Base-by-base conservation (phyloP, 2,888 invertebrate species). In the Lordiphosa fenestrarum region DNA sequence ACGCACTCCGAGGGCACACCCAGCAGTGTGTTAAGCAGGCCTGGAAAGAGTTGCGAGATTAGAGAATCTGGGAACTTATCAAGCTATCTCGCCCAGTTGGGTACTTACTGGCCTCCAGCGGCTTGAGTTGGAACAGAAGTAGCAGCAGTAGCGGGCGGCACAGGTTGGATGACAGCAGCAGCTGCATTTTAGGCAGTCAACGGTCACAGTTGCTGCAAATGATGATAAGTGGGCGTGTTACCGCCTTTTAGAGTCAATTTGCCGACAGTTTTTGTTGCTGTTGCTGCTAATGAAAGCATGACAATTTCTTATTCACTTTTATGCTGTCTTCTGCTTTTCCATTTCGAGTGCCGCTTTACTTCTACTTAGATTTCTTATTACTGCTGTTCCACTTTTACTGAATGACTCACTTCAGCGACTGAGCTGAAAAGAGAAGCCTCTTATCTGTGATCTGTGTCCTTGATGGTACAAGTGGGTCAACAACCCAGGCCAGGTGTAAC, bases 1-100 rank as follows among this genome's bases (percentile, higher is more conserved):
- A 87, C 74, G 68, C 90, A 90, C 63, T 89, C 89, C 0, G 86
- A 72, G 1, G 90, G 90, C 44, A 89, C 85, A 23, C 90, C 90
- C 48, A 90, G 70, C 47, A 90, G 69, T 3, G 87, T 86, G 50
- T 90, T 89, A 2, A 90, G 70, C 40, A 90, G 83, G 50, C 84
- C 90, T 90, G 33, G 19, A 1, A 15, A 15, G 2, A 19, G 19
- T 19, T 2, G 3, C 4, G 4, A 19, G 19, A 19, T 19, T 19
- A 3, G 19, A 19, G 19, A 19, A 19, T 19, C 19, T 19, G 3
- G 4, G 2, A 19, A 19, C 0, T 19, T 19, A 19, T 19, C 3
- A 2, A 19, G 3, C n/a, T 19, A 15, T 1, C 19, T 19, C 19
- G 2, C 3, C 2, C 2, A 19, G 3, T 3, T 19, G 2, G 19